Percentiles rank a stretch among this genome's conserved stretches.
Conservation (phyloP, 2,797 vertebrate genomes). For the Podargus strigoides region DNA sequence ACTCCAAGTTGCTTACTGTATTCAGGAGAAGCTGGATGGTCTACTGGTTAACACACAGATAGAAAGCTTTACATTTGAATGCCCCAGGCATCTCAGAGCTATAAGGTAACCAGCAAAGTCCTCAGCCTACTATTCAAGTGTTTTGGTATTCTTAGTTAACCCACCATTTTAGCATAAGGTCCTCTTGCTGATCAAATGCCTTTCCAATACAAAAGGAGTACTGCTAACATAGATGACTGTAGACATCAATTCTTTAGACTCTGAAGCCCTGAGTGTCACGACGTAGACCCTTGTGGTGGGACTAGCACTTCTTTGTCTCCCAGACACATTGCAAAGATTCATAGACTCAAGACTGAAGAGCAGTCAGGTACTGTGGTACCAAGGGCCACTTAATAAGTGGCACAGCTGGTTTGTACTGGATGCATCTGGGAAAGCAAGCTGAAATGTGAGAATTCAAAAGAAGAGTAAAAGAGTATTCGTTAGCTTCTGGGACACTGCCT, state of each 20-base stretch:
- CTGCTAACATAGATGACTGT: fast-evolving
- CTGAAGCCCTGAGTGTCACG: fast-evolving
- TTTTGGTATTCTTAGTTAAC: neutral
- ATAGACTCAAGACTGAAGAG: neutral
- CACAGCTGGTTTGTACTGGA: neutral
- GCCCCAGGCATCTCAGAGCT: neutral
- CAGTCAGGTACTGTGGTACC: neutral
- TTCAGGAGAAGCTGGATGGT: neutral
- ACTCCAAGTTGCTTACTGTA: neutral
- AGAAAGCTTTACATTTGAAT: neutral
- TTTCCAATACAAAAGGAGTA: neutral
- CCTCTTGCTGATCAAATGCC: neutral
- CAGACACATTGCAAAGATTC: neutral
- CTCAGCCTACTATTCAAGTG: neutral
- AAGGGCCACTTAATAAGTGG: fast-evolving
- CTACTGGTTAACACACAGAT: neutral
- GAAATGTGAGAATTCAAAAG: neutral
- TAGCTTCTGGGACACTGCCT: neutral
- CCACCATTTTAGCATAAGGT: neutral
- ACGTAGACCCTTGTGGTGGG: neutral
- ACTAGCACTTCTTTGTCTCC: neutral
- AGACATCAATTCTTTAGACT: neutral
- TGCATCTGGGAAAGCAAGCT: neutral
- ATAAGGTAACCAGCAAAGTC: neutral
- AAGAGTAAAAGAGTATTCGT: neutral